Conservation (phyloP, 2,113 vertebrate genomes). For the Ardeotis arabs region DNA sequence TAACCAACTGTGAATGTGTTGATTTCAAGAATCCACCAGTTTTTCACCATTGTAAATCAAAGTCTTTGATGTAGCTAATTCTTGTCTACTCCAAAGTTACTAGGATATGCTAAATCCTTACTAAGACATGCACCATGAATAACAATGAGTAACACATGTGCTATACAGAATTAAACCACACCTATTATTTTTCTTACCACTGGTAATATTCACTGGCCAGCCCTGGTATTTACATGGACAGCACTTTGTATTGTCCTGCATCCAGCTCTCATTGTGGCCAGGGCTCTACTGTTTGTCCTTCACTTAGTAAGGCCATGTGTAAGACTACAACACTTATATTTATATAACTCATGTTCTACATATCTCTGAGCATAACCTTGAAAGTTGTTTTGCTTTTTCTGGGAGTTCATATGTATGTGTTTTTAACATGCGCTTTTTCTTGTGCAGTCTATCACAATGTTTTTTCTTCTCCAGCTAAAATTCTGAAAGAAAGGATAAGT, state of each 20-base stretch:
- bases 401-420: background rate
- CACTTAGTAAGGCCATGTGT: background rate
- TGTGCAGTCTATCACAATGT: background rate
- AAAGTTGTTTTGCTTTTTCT: background rate
- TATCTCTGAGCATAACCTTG: background rate
- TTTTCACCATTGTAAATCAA: background rate
- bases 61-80: background rate
- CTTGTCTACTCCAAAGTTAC: background rate
- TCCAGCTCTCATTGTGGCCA: background rate
- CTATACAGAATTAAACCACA: background rate
- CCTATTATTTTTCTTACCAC: background rate
- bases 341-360: background rate
- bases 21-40: background rate
- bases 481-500: background rate
- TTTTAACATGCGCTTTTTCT: background rate
- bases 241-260: background rate
- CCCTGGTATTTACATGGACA: background rate
- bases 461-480: background rate
- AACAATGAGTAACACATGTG: background rate
- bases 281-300: background rate
- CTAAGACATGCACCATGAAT: background rate
- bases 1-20: background rate
- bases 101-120: background rate
- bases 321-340: background rate
- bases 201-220: background rate